Percentiles rank a stretch among this genome's conserved stretches.
Conservation (phyloP, 2,113 vertebrate species). For the Platichthys stellatus region DNA sequence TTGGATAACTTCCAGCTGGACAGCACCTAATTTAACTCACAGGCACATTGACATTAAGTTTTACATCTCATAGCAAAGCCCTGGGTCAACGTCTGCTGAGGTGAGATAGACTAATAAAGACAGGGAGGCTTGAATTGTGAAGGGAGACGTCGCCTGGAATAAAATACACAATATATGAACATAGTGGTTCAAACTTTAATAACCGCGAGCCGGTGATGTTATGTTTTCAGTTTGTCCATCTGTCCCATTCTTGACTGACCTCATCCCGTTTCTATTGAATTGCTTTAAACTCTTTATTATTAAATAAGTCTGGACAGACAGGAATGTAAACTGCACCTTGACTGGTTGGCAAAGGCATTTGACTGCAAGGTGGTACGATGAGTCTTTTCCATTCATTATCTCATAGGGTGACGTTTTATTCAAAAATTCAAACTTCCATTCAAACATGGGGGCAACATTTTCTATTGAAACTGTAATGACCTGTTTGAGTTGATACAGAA, state of each 20-base stretch:
- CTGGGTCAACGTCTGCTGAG: conserved; percentile 1
- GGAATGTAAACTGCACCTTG: not conserved
- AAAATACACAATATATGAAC: not conserved
- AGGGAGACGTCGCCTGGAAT: not conserved
- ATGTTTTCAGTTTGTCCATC: not conserved
- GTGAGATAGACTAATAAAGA: conserved; percentile 19
- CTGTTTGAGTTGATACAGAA: no score
- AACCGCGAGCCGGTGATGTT: not conserved
- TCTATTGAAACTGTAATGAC: no score
- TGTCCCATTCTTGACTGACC: not conserved
- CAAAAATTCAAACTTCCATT: no score
- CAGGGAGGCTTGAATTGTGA: not conserved
- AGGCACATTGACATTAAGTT: conserved; percentile 8
- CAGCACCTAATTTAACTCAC: conserved; percentile 7
- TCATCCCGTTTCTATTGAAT: not conserved
- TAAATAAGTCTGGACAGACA: not conserved
- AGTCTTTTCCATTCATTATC: no score
- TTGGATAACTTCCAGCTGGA: not conserved
- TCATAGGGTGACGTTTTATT: no score
- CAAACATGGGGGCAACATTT: no score
- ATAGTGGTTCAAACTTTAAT: not conserved
- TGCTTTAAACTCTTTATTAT: not conserved
- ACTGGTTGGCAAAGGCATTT: not conserved
- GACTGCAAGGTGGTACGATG: no score
- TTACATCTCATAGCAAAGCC: not conserved